Base-by-base conservation (phyloP, 2,113 vertebrate species). In the Phalacrocorax aristotelis region DNA sequence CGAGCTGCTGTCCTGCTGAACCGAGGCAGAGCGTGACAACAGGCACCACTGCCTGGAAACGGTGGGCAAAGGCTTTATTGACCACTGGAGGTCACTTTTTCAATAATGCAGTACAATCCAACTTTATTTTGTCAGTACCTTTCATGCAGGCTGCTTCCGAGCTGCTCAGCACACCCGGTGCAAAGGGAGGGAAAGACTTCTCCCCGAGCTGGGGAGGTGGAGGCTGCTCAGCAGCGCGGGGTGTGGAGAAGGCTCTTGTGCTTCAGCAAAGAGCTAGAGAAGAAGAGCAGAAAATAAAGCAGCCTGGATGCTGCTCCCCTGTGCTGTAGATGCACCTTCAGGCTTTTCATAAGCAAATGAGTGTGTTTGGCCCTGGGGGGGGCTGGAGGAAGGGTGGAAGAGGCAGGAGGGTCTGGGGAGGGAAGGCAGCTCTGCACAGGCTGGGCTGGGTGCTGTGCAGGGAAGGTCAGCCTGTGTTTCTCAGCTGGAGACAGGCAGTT, bases 41-140 rank as follows among this genome's bases (percentile, higher is more conserved):
- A 96, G 96, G 97, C 96, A 93, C 75, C 5, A 64, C 96, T 98
- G 96, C 97, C 95, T 97, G 95, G 84, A 97, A 97, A 97, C 97
- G 96, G 95, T 97, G 97, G 97, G 97, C 97, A 96, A 97, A 97
- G 96, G 97, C 96, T 91, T 96, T 97, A 96, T 94, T 97, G 96
- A 97, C 97, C 97, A 98, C 97, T 98, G 97, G 97, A 98, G 97
- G 97, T 98, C 97, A 98, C 97, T 97, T 98, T 98, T 97, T 98
- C 97, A 98, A 98, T 98, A 98, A 98, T 98, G 97, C 97, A 97
- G 96, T 97, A 94, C 97, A 97, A 98, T 97, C 97, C 96, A 97
- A 98, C 97, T 98, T 98, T 97, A 98, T 98, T 96, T 98, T 97
- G 95, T 96, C 89, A 96, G 95, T 98, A 97, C 97, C 97, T 98